These are phyloP conservation scores for Pygoscelis antarcticus DNA, from an alignment of 2,113 vertebrate genomes.

Conservation along the genomic window DNA sequence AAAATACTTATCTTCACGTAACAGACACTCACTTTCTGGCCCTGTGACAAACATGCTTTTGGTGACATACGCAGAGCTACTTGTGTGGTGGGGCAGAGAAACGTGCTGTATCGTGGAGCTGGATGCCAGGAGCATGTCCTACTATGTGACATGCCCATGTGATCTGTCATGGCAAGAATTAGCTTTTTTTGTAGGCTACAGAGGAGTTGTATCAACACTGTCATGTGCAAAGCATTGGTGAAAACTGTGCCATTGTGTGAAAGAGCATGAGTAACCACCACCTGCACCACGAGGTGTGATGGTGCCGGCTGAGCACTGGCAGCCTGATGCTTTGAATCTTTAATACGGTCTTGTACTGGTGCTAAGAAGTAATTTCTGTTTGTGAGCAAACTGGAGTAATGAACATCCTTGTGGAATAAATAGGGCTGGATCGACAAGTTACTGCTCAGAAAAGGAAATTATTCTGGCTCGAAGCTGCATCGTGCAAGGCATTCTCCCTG, in stretches of 20 bases:
- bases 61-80: not conserved
- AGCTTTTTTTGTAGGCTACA: not conserved
- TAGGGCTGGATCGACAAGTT: not conserved
- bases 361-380: not conserved
- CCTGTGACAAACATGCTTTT: not conserved
- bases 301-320: not conserved
- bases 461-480: accelerated
- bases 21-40: not conserved
- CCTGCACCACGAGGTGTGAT: accelerated
- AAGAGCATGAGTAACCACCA: not conserved
- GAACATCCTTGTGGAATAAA: not conserved
- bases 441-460: accelerated
- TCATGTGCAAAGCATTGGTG: accelerated
- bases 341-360: accelerated
- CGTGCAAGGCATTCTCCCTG: not conserved
- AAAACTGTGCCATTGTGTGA: not conserved
- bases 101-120: accelerated
- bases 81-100: not conserved
- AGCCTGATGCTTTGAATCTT: not conserved
- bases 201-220: not conserved
- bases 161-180: not conserved
- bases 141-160: accelerated
- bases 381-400: not conserved
- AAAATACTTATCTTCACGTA: not conserved
- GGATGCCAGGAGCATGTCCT: not conserved